Evolutionary conservation across 2,888 invertebrate genomes (phyloP).

Genomic region (Acleris emargana): DNA sequence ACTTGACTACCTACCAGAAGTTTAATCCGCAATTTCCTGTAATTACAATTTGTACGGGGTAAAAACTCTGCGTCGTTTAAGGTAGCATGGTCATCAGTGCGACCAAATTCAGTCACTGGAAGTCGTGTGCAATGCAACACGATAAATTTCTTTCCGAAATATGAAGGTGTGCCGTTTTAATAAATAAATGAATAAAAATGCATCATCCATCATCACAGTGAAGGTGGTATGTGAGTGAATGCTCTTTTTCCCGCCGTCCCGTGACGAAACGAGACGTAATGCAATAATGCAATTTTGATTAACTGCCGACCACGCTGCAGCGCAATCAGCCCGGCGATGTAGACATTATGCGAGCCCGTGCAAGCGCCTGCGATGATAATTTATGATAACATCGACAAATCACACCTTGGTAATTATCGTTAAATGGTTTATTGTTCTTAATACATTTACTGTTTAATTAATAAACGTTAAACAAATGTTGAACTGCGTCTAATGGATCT

Average conservation of each 20-base stretch:
- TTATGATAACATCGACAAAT: slow-evolving; percentile 29
- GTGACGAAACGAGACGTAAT: slow-evolving; percentile 65
- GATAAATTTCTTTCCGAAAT: slow-evolving; percentile 2
- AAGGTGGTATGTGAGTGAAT: slow-evolving; percentile 56
- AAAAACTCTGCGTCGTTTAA: slow-evolving; percentile 2
- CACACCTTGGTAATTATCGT: slow-evolving; percentile 25
- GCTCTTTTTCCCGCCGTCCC: slow-evolving; percentile 59
- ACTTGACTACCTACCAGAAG: not conserved
- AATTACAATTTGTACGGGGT: not conserved
- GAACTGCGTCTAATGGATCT: no score
- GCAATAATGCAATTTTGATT: slow-evolving; percentile 78
- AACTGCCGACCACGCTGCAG: slow-evolving; percentile 57
- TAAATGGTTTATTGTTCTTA: not conserved
- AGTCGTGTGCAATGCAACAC: not conserved
- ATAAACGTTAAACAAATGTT: no score
- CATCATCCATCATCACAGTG: slow-evolving; percentile 65
- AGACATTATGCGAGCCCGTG: slow-evolving; percentile 62
- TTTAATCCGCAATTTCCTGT: not conserved
- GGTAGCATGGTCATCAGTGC: not conserved
- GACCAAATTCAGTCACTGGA: slow-evolving; percentile 7
- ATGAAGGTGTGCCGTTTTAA: slow-evolving; percentile 3
- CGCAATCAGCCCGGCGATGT: slow-evolving; percentile 59
- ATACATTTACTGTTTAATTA: no score
- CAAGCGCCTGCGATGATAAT: slow-evolving; percentile 25
- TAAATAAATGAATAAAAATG: slow-evolving; percentile 38